phyloP scores from a whole-genome alignment of 2,888 invertebrate species.

The Cosmia pyralina region DNA sequence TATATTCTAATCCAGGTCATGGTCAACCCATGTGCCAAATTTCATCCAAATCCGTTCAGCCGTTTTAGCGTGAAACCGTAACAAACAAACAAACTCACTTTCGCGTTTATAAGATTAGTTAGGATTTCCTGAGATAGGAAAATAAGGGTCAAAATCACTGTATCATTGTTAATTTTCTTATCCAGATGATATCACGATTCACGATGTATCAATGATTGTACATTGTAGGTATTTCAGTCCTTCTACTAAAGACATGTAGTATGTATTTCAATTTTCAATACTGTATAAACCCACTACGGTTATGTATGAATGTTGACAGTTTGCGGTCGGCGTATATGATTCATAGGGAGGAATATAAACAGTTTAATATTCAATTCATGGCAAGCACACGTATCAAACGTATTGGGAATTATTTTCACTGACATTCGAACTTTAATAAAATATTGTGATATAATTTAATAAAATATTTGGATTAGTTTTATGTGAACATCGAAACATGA shows the following conservation, averaged over 20 bases:
- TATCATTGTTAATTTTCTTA: constrained; percentile 21
- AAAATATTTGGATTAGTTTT: constrained; percentile 20
- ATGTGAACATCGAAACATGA: constrained; percentile 69
- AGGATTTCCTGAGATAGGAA: background rate
- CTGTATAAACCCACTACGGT: constrained; percentile 20
- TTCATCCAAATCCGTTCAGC: no score
- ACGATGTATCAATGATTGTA: constrained; percentile 18
- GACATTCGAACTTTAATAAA: constrained; percentile 14
- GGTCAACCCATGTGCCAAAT: no score
- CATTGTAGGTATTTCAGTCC: constrained; percentile 26
- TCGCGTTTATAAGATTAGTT: no score
- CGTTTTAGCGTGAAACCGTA: no score
- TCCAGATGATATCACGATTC: constrained; percentile 20
- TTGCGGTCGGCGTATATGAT: constrained; percentile 68
- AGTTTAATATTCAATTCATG: constrained; percentile 62
- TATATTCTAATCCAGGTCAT: no score
- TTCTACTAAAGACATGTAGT: background rate
- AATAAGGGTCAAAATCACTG: constrained; percentile 19
- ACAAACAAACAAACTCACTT: no score
- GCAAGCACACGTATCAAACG: constrained; percentile 51
- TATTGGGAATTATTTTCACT: constrained; percentile 33
- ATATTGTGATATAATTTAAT: constrained; percentile 29
- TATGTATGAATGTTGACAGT: constrained; percentile 50
- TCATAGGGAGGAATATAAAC: constrained; percentile 68
- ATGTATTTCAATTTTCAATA: constrained; percentile 13